Evolutionary conservation across 2,888 invertebrate genomes (phyloP).

Genomic region (Nomada fucata): DNA sequence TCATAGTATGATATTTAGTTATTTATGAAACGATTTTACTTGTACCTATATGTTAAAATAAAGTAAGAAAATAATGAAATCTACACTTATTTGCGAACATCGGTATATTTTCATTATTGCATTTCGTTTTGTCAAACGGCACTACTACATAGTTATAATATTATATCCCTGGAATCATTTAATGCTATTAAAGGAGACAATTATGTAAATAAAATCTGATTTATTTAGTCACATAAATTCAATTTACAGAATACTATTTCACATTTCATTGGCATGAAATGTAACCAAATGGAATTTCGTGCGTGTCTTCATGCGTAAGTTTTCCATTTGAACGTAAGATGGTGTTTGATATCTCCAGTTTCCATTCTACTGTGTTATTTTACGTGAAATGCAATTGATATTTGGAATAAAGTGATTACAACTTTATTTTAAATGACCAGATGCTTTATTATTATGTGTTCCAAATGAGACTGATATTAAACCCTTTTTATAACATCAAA

Average conservation of each 20-base stretch:
- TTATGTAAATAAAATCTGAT: too few species aligned
- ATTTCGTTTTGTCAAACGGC: too few species aligned
- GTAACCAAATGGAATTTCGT: not conserved
- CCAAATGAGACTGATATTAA: slow-evolving; percentile 8
- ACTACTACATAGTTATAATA: too few species aligned
- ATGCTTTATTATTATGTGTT: slow-evolving; percentile 12
- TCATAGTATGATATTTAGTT: slow-evolving; percentile 46
- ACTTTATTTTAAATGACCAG: slow-evolving; percentile 6
- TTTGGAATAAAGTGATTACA: slow-evolving; percentile 6
- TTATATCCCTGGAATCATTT: too few species aligned
- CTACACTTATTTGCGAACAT: slow-evolving; percentile 1
- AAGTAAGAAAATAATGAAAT: slow-evolving; percentile 23
- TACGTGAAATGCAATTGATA: slow-evolving; percentile 6
- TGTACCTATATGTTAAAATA: slow-evolving; percentile 51
- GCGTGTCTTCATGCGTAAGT: not conserved
- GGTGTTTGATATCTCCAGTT: slow-evolving; percentile 1
- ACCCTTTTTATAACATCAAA: not conserved
- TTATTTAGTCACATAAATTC: too few species aligned
- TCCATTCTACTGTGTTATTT: not conserved
- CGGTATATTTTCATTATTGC: not conserved
- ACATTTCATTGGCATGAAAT: not conserved
- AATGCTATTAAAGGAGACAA: too few species aligned
- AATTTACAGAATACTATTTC: too few species aligned
- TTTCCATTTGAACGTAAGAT: not conserved
- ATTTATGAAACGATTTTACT: slow-evolving; percentile 57